phyloP scores from a whole-genome alignment of 2,888 invertebrate genomes.

The Dasypolia templi region DNA sequence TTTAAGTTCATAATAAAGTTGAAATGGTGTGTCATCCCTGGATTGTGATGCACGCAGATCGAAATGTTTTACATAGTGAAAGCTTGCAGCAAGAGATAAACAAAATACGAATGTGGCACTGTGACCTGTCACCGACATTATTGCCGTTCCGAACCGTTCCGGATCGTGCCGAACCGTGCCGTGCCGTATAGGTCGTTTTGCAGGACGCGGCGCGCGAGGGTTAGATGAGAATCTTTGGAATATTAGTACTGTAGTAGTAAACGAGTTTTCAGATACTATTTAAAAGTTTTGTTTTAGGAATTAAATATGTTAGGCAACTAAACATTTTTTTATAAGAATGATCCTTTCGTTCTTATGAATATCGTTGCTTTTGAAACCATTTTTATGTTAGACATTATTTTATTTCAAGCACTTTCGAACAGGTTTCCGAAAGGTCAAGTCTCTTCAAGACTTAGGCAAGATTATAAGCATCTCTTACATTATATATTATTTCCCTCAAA shows the following conservation, averaged over 20 bases:
- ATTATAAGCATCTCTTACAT: slow-evolving; percentile 5
- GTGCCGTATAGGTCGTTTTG: slow-evolving; percentile 58
- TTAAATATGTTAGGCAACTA: background rate
- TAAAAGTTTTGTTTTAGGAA: background rate
- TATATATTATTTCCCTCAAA: slow-evolving; percentile 16
- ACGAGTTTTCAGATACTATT: background rate
- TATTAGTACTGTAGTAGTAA: background rate
- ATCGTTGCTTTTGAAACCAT: background rate
- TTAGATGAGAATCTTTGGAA: slow-evolving; percentile 10
- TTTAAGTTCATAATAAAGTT: slow-evolving; percentile 57
- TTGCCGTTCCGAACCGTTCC: slow-evolving; percentile 58
- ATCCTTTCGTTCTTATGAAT: background rate
- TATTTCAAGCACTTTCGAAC: background rate
- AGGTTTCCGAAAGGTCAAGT: background rate
- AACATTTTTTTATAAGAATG: too few species aligned
- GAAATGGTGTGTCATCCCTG: slow-evolving; percentile 35
- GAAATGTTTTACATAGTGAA: slow-evolving; percentile 79
- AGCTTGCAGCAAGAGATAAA: slow-evolving; percentile 75
- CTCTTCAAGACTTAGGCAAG: background rate
- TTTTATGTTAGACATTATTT: slow-evolving; percentile 14
- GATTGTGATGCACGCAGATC: slow-evolving; percentile 61
- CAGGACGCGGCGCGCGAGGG: slow-evolving; percentile 34
- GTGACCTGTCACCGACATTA: slow-evolving; percentile 69
- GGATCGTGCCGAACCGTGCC: slow-evolving; percentile 46
- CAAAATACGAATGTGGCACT: slow-evolving; percentile 69